Percentiles rank a stretch among this genome's conserved stretches.
phyloP scores from a whole-genome alignment of 2,113 vertebrate genomes.

The Progne subis region DNA sequence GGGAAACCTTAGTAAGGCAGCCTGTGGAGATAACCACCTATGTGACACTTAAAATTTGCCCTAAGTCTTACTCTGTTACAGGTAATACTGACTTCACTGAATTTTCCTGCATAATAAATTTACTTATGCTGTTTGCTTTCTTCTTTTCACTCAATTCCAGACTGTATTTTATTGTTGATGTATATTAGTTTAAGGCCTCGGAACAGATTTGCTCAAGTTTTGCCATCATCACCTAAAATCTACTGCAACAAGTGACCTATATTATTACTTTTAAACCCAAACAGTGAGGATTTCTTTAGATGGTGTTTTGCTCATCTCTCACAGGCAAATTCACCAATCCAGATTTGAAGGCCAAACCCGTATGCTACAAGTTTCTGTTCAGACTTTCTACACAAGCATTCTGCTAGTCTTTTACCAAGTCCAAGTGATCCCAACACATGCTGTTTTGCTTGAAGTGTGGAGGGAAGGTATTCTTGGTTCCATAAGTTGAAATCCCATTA shows the following conservation, averaged over 20 bases:
- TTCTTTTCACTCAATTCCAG: background rate
- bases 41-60: background rate
- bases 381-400: background rate
- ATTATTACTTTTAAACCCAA: background rate
- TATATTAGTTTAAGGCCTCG: background rate
- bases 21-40: background rate
- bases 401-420: background rate
- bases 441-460: background rate
- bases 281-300: background rate
- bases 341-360: background rate
- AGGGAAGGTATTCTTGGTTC: background rate
- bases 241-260: background rate
- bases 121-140: background rate
- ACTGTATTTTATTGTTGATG: background rate
- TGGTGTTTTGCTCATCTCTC: background rate
- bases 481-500: background rate
- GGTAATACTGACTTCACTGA: background rate
- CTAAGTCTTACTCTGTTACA: background rate
- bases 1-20: background rate
- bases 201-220: background rate
- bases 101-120: background rate
- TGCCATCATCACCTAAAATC: background rate
- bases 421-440: background rate
- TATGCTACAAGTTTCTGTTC: background rate
- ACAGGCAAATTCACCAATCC: background rate